Conservation (phyloP, 2,888 invertebrate genomes). For the Leptura quadrifasciata region DNA sequence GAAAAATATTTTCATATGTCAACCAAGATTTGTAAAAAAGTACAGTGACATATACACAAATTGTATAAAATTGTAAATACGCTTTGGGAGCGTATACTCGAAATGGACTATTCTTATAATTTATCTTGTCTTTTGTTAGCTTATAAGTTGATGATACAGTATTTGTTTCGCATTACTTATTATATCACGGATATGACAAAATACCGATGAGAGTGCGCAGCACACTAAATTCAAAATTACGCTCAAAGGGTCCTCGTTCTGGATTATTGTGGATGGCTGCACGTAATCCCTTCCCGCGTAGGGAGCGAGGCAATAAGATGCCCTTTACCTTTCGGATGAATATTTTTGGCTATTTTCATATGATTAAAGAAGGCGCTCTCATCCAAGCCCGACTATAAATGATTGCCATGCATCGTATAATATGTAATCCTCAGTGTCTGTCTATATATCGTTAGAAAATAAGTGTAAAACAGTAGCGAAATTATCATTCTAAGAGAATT, state of each 20-base stretch:
- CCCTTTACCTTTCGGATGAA: conserved; percentile 57
- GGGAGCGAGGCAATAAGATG: conserved; percentile 73
- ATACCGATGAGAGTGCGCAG: conserved; percentile 63
- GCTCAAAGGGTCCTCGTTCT: conserved; percentile 72
- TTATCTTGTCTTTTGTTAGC: conserved; percentile 30
- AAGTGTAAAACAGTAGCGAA: conserved; percentile 59
- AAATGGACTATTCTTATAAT: conserved; percentile 45
- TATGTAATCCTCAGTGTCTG: conserved; percentile 62
- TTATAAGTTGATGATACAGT: conserved; percentile 24
- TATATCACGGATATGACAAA: conserved; percentile 52
- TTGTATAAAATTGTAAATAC: conserved; percentile 55
- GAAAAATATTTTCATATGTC: conserved; percentile 37
- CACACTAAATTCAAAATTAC: conserved; percentile 63
- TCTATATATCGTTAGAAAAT: conserved; percentile 55
- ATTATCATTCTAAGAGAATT: conserved; percentile 72
- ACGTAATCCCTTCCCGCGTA: conserved; percentile 74
- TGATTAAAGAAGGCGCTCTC: conserved; percentile 61
- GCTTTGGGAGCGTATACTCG: conserved; percentile 55
- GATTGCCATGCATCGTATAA: conserved; percentile 67
- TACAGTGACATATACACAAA: conserved; percentile 39
- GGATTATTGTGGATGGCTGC: conserved; percentile 81
- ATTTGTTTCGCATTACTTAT: conserved; percentile 29
- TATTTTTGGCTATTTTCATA: conserved; percentile 51
- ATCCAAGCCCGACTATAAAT: conserved; percentile 68
- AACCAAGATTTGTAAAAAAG: conserved; percentile 17